phyloP scores from a whole-genome alignment of 2,113 vertebrate species.

The Syngnathoides biaculeatus region DNA sequence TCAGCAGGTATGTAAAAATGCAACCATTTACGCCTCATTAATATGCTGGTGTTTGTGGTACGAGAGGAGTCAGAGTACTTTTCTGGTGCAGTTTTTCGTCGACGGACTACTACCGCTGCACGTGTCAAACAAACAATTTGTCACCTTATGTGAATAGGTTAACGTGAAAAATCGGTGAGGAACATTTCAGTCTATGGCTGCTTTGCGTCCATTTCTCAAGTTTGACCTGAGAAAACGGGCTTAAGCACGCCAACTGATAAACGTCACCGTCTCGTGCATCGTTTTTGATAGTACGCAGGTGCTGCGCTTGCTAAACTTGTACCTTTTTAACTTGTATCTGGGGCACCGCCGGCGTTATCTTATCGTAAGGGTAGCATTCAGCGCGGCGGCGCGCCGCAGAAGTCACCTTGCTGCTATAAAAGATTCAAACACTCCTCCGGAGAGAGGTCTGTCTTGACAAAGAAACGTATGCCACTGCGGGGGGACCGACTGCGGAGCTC shows the following conservation, averaged over 20 bases:
- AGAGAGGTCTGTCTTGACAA: slow-evolving; percentile 32
- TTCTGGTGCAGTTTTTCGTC: too few species aligned
- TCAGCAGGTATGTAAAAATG: too few species aligned
- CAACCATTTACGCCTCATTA: too few species aligned
- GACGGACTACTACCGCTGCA: neutral
- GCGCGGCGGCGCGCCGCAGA: slow-evolving; percentile 37
- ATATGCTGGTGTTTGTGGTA: too few species aligned
- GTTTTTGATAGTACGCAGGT: slow-evolving; percentile 31
- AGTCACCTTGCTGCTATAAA: slow-evolving; percentile 57
- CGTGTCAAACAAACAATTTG: neutral
- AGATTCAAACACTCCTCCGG: slow-evolving; percentile 47
- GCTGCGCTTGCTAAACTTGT: slow-evolving; percentile 52
- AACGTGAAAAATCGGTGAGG: neutral
- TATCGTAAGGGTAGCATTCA: slow-evolving; percentile 52
- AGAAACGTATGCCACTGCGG: slow-evolving; percentile 32
- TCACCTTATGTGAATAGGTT: neutral
- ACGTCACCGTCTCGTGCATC: slow-evolving; percentile 23
- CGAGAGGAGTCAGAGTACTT: too few species aligned
- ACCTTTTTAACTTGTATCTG: slow-evolving; percentile 50
- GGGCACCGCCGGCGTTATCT: slow-evolving; percentile 49
- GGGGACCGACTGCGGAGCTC: slow-evolving; percentile 14
- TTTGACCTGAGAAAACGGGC: slow-evolving; percentile 16
- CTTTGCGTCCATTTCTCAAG: slow-evolving; percentile 19
- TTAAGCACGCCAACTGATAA: slow-evolving; percentile 32
- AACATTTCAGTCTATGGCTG: slow-evolving; percentile 10